Conservation (phyloP, 53 echinoderm and acorn worm genomes). For the Pentamera pediparva region DNA sequence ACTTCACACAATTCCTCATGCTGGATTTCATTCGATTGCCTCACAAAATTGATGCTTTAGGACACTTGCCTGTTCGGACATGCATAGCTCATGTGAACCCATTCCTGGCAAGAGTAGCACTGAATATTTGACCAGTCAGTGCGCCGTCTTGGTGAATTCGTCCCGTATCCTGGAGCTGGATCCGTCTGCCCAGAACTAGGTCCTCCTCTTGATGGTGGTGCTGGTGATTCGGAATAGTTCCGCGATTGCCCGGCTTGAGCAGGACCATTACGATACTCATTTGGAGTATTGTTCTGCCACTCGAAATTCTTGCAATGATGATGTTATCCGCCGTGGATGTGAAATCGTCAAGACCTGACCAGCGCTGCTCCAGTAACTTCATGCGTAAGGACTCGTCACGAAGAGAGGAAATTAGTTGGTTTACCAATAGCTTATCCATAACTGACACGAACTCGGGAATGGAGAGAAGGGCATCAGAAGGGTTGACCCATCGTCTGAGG, state of each 20-base stretch:
- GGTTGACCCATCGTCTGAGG: background rate
- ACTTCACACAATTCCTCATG: background rate
- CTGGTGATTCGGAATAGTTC: too few species aligned
- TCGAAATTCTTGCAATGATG: too few species aligned
- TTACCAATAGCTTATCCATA: conserved; percentile 27
- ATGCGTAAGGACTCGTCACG: conserved; percentile 9
- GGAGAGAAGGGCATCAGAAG: background rate
- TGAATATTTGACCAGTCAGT: background rate
- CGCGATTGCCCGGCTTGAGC: too few species aligned
- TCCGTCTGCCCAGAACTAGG: too few species aligned
- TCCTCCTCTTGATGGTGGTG: background rate
- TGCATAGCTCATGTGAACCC: background rate
- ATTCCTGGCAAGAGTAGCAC: background rate
- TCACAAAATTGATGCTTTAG: background rate
- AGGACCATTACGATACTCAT: too few species aligned
- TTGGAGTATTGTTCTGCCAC: too few species aligned
- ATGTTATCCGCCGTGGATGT: too few species aligned
- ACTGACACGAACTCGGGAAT: conserved; percentile 19
- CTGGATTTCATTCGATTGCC: background rate
- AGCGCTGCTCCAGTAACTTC: conserved; percentile 37
- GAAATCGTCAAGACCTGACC: too few species aligned
- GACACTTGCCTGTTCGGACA: background rate
- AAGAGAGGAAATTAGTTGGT: conserved; percentile 34
- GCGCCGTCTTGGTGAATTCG: background rate
- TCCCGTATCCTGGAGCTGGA: too few species aligned